Evolutionary conservation across 2,888 invertebrate genomes (phyloP), one percentile per base, ranked within the genome.

Genomic region (Helobdella robusta): DNA sequence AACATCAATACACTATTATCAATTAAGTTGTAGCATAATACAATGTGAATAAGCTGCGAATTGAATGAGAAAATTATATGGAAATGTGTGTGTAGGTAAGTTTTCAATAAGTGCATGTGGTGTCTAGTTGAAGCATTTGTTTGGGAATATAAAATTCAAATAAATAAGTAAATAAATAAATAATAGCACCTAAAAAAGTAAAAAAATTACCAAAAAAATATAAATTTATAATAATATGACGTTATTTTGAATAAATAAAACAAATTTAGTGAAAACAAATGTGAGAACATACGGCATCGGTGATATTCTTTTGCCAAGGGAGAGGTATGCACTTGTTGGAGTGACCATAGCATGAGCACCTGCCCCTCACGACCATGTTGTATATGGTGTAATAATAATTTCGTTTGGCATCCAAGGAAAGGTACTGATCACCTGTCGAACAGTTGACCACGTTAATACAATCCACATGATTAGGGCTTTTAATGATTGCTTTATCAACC

Each of bases 321-420:
- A 70, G 59, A 32, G 71, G 80, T 25, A 81, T 72, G 75, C 83
- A 83, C 36, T 78, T 73, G 48, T 79, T 78, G n/a, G 98, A 98
- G 79, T 99, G 98, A 0, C 98, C 98, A 78, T 99, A 98, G 80
- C 98, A 99, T 1, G 97, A 97, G 80, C 98, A 99, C 2, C 94
- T 94, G 2, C 98, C 98, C 73, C 97, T 84, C 8, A 99, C 93
- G 32, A 93, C 89, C 92, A 98, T 93, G 77, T 97, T 91, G 73
- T 89, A 90, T 71, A 99, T 89, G 35, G 93, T 87, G 78, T 99
- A 99, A 79, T 98, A 99, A 82, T 99, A 99, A 81, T 98, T 99
- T 81, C 97, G 94, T 83, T 91, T 89, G 76, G 94, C 94, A 82
- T 48, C 25, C n/a, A 32, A 48, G 32, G 23, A 44, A n/a, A 62